Conservation (phyloP, 2,888 invertebrate species). For the Dichetophora obliterata region DNA sequence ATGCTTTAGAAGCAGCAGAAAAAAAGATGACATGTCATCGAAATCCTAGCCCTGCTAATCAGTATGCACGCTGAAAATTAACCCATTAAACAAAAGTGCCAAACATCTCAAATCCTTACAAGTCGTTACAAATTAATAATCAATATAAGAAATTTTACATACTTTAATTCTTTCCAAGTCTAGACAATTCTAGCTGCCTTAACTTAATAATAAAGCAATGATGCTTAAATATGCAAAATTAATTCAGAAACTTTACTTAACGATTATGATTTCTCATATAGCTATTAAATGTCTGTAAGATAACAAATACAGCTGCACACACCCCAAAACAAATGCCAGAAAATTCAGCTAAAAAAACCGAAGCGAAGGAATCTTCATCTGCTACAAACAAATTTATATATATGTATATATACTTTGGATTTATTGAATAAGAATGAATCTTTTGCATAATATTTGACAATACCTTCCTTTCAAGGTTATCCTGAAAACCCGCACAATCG, state of each 20-base stretch:
- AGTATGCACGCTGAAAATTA: no score
- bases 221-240: no score
- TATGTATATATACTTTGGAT: background rate
- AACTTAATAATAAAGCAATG: no score
- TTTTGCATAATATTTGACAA: background rate
- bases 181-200: no score
- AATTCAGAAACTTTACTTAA: background rate
- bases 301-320: background rate
- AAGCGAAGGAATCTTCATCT: background rate
- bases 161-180: no score
- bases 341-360: background rate
- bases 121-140: no score
- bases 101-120: no score
- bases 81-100: background rate
- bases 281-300: conserved; percentile 3
- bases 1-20: no score
- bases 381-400: background rate
- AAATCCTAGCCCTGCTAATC: no score
- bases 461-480: background rate
- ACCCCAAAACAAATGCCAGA: background rate
- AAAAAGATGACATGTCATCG: no score
- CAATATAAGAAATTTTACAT: no score
- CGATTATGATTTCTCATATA: conserved; percentile 10
- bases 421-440: conserved; percentile 13
- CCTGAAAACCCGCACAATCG: background rate